Conservation (phyloP, 2,113 vertebrate species). For the Bolborhynchus lineola region DNA sequence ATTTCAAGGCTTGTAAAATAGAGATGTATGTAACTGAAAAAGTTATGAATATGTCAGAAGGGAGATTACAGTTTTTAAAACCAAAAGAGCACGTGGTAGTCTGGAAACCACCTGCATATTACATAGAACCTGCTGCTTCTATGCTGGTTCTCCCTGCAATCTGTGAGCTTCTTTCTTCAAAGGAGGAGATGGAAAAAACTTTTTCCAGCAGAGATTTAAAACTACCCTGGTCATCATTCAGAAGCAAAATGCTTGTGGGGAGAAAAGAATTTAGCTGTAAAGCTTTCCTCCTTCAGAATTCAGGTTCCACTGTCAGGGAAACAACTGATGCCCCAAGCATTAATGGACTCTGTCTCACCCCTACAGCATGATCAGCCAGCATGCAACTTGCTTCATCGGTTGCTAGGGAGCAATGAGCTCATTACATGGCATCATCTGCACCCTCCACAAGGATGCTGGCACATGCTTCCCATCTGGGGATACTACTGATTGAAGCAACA, state of each 20-base stretch:
- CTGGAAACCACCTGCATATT: background rate
- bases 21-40: background rate
- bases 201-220: conserved; percentile 42
- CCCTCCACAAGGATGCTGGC: conserved; percentile 54
- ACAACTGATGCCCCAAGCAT: conserved; percentile 47
- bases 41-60: background rate
- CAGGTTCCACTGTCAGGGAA: conserved; percentile 57
- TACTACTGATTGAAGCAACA: background rate
- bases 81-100: background rate
- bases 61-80: background rate
- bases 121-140: background rate
- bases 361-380: conserved; percentile 25
- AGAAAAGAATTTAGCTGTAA: background rate
- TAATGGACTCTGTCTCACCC: conserved; percentile 39
- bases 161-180: background rate
- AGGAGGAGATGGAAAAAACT: background rate
- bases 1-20: background rate
- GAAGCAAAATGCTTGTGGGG: conserved; percentile 13
- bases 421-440: conserved; percentile 45
- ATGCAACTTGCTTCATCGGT: conserved; percentile 48
- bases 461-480: conserved; percentile 65
- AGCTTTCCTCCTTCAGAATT: conserved; percentile 47
- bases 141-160: background rate
- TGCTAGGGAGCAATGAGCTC: conserved; percentile 74
- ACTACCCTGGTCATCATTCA: background rate